Evolutionary conservation across 2,888 invertebrate genomes (phyloP).

Genomic region (Polydrusus tereticollis): DNA sequence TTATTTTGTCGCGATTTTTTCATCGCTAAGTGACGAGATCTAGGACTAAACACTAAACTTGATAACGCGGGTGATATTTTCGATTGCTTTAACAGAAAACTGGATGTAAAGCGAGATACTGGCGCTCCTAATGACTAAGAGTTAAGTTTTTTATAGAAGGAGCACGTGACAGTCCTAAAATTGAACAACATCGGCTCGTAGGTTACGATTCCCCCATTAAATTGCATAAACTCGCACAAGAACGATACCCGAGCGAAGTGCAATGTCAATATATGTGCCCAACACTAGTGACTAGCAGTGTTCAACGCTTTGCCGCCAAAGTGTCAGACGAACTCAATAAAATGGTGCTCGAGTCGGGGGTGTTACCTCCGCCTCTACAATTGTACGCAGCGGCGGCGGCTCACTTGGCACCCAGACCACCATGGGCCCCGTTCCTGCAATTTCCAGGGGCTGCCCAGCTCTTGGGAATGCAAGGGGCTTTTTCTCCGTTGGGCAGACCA

Average conservation of each 20-base stretch:
- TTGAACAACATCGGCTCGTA: background rate
- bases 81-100: background rate
- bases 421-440: constrained; percentile 67
- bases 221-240: background rate
- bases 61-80: constrained; percentile 34
- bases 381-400: constrained; percentile 80
- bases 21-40: background rate
- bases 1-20: constrained; percentile 6
- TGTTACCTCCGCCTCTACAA: constrained; percentile 78
- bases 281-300: constrained; percentile 29
- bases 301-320: constrained; percentile 45
- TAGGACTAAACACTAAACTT: background rate
- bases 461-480: constrained; percentile 67
- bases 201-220: constrained; percentile 1
- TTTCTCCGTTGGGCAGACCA: constrained; percentile 65
- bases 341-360: constrained; percentile 76
- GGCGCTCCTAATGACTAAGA: background rate
- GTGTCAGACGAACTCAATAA: constrained; percentile 54
- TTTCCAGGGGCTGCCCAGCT: constrained; percentile 67
- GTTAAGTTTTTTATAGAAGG: background rate
- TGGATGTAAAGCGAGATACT: constrained; percentile 15
- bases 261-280: constrained; percentile 28
- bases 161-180: background rate
- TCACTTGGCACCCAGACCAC: constrained; percentile 74
- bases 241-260: background rate